A percentile compares a stretch with the other conserved stretches of the same genome.
Conservation (phyloP, 2,797 vertebrate genomes). For the Moxostoma hubbsi region DNA sequence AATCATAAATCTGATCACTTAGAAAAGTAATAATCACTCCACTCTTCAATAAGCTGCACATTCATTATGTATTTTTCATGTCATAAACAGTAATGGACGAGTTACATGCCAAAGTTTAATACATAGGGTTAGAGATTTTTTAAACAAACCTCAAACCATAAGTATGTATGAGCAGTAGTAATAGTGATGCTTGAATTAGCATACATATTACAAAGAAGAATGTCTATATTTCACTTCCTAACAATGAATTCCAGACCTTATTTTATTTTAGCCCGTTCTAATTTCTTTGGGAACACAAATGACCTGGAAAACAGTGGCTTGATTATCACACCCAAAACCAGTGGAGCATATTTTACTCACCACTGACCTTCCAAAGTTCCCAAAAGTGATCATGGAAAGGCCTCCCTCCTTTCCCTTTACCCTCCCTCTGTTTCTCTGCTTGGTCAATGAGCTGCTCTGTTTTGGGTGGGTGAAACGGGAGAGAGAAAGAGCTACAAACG, state of each 20-base stretch:
- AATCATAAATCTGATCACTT: no score
- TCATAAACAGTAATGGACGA: no score
- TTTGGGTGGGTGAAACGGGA: constrained; percentile 24
- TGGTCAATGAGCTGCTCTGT: constrained; percentile 36
- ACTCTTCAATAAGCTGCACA: no score
- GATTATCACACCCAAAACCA: constrained; percentile 51
- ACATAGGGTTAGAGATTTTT: no score
- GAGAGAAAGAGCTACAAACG: constrained; percentile 12
- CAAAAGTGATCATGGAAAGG: constrained; percentile 42
- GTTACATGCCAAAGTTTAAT: no score
- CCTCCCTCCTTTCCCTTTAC: background rate
- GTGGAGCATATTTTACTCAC: constrained; percentile 21
- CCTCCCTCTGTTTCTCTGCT: constrained; percentile 12
- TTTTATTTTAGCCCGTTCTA: constrained; percentile 29
- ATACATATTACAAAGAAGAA: background rate
- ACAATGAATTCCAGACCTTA: constrained; percentile 27
- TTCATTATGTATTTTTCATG: no score
- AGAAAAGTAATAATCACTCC: no score
- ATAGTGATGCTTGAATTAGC: background rate
- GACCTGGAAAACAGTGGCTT: constrained; percentile 48
- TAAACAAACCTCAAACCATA: no score
- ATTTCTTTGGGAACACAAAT: constrained; percentile 46
- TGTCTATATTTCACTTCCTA: constrained; percentile 6
- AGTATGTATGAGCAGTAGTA: background rate
- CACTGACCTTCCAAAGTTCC: constrained; percentile 32